Conservation (phyloP, 2,113 vertebrate species). For the Apteryx mantelli region DNA sequence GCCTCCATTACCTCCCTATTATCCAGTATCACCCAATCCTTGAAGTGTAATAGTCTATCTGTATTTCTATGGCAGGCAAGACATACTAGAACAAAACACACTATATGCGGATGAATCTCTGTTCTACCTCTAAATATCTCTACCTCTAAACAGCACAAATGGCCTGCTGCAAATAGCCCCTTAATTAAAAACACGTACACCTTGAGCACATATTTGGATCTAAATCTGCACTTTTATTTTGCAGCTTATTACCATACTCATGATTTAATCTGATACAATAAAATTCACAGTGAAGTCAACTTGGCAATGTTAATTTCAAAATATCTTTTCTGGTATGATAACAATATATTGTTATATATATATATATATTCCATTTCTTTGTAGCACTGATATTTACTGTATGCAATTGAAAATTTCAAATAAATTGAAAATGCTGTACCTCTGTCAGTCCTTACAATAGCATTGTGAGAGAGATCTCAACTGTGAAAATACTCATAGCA, state of each 20-base stretch:
- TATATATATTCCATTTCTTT: neutral
- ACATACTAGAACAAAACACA: neutral
- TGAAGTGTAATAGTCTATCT: neutral
- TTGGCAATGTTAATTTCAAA: neutral
- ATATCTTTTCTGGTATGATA: neutral
- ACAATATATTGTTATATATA: neutral
- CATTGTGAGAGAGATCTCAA: neutral
- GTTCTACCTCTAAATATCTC: neutral
- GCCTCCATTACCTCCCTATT: neutral
- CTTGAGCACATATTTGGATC: neutral
- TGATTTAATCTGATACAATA: neutral
- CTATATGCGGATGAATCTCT: neutral
- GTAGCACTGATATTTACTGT: neutral
- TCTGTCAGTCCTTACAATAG: neutral
- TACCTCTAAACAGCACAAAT: neutral
- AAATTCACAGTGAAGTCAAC: neutral
- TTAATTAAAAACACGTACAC: neutral
- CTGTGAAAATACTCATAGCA: neutral
- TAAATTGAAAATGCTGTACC: neutral
- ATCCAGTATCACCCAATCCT: no score
- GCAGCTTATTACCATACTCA: neutral
- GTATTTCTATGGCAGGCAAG: neutral
- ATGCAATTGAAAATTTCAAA: neutral
- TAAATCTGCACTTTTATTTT: neutral
- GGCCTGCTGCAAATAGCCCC: fast-evolving